Evolutionary conservation across 2,113 vertebrate species (phyloP), one percentile per base, ranked within the genome.

Genomic region (Hemibates koningsi): DNA sequence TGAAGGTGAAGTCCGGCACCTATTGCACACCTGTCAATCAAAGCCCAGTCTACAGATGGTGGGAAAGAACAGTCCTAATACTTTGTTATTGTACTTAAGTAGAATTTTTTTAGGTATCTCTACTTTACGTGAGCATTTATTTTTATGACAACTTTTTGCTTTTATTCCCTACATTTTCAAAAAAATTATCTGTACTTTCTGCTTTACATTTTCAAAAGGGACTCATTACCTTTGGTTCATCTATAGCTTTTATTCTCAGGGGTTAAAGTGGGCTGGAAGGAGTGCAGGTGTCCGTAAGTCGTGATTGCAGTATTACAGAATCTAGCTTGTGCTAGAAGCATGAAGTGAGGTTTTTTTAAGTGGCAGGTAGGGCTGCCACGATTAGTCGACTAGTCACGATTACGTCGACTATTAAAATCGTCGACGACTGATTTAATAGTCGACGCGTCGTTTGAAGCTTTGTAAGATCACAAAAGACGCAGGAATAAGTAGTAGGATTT

Each of bases 351-450:
- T 14, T 45, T 45, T 45, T 45, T 43, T 43, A 43, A 43, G 41
- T 14, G 43, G 43, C 43, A 45, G 43, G 1, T 45, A 45, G 43
- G 43, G 43, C 43, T 45, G 43, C 0, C 41, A 13, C 0, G 12
- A 43, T 43, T 43, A 2, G 12, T 43, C 12, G 2, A 45, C 3
- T 6, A 14, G 41, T 14, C 43, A 45, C 41, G 41, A 43, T 43
- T 43, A 43, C 11, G 1, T 41, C 38, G 38, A 41, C 38, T 38
- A 38, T 38, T 0, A 38, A 10, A 38, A 41, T 41, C 38, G 38
- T 41, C 5, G 0, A 12, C 0, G 12, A 43, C 41, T 13, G 0
- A 43, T 0, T 43, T 43, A 13, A 43, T 43, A 6, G 41, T 43
- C 5, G 1, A 43, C 0, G 5, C 11, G 11, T 0, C 3, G 5